Evolutionary conservation across 2,797 vertebrate genomes (phyloP).

Genomic region (Acanthornis magna): DNA sequence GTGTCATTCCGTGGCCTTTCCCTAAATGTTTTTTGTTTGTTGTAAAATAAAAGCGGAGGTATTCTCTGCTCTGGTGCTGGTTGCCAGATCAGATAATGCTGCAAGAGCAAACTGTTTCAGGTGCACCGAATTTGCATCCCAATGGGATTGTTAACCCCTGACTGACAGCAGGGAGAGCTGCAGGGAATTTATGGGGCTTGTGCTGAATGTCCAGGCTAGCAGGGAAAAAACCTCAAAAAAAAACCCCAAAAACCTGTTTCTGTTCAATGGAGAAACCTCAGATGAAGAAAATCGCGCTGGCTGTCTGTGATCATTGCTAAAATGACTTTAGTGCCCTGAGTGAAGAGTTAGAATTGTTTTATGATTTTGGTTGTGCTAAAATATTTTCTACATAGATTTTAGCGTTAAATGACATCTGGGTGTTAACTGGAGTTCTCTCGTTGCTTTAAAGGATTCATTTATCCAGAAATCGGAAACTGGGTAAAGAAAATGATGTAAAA

Average conservation of each 20-base stretch:
- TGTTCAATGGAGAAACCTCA: background rate
- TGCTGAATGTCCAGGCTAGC: background rate
- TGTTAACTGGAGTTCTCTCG: background rate
- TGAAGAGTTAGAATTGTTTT: background rate
- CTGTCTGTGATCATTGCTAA: background rate
- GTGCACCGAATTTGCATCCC: background rate
- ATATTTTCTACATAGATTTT: background rate
- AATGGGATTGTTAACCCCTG: fast-evolving
- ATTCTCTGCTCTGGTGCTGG: background rate
- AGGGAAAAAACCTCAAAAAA: background rate
- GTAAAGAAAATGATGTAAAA: background rate
- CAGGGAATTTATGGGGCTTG: background rate
- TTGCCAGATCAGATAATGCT: constrained; percentile 23
- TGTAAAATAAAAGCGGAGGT: background rate
- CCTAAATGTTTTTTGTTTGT: background rate
- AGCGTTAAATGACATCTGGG: background rate
- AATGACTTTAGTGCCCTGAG: background rate
- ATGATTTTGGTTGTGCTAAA: background rate
- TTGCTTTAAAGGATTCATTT: background rate
- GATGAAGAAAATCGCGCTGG: background rate
- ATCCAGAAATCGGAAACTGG: background rate
- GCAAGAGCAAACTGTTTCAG: background rate
- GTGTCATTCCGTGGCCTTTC: fast-evolving
- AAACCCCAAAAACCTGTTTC: fast-evolving
- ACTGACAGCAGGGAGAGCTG: background rate